Evolutionary conservation across 2,888 invertebrate genomes (phyloP).

Genomic region (Nemotelus pantherinus): DNA sequence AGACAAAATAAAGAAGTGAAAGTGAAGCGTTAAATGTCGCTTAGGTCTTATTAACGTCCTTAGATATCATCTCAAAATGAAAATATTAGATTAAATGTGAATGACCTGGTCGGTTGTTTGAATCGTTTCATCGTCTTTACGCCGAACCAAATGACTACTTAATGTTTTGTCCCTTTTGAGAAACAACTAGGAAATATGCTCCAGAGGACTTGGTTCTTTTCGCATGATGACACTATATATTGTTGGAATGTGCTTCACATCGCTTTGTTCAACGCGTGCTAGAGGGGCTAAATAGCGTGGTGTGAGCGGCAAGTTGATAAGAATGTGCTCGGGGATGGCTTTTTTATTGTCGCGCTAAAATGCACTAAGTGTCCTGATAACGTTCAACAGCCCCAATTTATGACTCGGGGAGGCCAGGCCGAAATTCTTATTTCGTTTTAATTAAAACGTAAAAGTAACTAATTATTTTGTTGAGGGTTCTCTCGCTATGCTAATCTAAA

Average conservation of each 20-base stretch:
- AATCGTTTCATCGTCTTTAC: slow-evolving; percentile 13
- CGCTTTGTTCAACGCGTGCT: too few species aligned
- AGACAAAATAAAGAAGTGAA: slow-evolving; percentile 18
- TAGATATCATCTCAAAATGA: slow-evolving; percentile 47
- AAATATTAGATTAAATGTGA: slow-evolving; percentile 51
- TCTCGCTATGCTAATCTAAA: slow-evolving; percentile 42
- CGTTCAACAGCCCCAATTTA: slow-evolving; percentile 50
- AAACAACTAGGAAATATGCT: slow-evolving; percentile 48
- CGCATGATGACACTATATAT: neutral
- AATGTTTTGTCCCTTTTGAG: slow-evolving; percentile 25
- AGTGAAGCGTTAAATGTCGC: slow-evolving; percentile 36
- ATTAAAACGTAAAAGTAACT: slow-evolving; percentile 59
- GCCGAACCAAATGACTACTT: neutral
- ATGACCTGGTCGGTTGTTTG: slow-evolving; percentile 40
- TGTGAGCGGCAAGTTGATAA: slow-evolving; percentile 39
- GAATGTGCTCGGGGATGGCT: slow-evolving; percentile 45
- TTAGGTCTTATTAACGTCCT: slow-evolving; percentile 41
- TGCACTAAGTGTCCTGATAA: slow-evolving; percentile 50
- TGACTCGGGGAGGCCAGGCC: slow-evolving; percentile 32
- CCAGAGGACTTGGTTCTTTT: slow-evolving; percentile 37
- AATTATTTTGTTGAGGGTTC: slow-evolving; percentile 56
- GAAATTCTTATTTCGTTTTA: slow-evolving; percentile 54
- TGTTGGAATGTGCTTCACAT: slow-evolving; percentile 17
- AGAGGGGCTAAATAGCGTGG: too few species aligned
- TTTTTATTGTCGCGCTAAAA: slow-evolving; percentile 51